Base-by-base conservation (phyloP, 1,140 invertebrate genomes). In the Bombus terrestris region DNA sequence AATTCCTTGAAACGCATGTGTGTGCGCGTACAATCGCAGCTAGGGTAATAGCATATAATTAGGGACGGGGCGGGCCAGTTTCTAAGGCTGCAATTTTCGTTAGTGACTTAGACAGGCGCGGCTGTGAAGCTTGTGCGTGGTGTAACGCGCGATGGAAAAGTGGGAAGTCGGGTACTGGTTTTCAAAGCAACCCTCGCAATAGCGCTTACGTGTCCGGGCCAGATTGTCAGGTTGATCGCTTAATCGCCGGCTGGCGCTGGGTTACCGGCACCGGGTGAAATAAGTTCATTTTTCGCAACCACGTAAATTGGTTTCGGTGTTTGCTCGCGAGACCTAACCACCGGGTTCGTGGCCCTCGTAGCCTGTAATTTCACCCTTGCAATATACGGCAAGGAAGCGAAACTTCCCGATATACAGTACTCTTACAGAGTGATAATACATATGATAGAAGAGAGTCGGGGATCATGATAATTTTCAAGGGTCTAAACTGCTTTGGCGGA, bases 1-100 rank as follows among this genome's bases (percentile, higher is more conserved):
- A 22, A 32, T 47, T n/a, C 57, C 47, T 25, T 35, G 25, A 25
- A 39, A 41, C 53, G 47, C 59, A 75, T 15, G 5, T 15, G 39
- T 13, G 39, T 22, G 57, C 39, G 37, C 71, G 76, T 73, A 18
- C 9, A 74, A 81, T 81, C 64, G 53, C 53, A 25, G 66, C 35
- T n/a, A n/a, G 80, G 64, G 64, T 92, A 92, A 91, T 91, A 77
- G 83, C 87, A 87, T 91, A 81, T 89, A 91, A 92, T 92, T 91
- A 89, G 80, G 76, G 64, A 62, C 59, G 37, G 74, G 73, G 57
- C 78, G 81, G 77, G 72, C 74, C 78, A 85, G 81, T 59, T 89
- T 83, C 85, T 90, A 92, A 88, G 81, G 83, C 88, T 86, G 81
- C 90, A 91, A 91, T 91, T 91, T 91, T 89, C 88, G 83, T 80